Evolutionary conservation across 1,140 invertebrate genomes (phyloP), one percentile per base, ranked within the genome.

Genomic region (Scaptodrosophila lebanonensis): DNA sequence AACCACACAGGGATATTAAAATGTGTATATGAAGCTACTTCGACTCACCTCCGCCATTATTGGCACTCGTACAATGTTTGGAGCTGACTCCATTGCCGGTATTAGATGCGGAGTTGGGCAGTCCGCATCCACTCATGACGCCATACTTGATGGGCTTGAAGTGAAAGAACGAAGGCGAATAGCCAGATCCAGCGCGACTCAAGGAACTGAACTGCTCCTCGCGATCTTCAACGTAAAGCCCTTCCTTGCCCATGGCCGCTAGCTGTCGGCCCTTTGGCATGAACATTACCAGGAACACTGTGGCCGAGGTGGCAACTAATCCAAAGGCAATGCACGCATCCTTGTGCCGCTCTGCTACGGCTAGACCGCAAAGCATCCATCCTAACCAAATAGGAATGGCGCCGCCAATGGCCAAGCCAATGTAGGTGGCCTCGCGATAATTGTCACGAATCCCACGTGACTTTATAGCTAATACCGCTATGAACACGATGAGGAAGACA

Each of bases 281-380:
- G 87, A 98, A 98, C 95, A 98, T 97, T 7, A 96, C 91, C 36
- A 97, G 89, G 84, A 98, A 96, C 7, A 97, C 92, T 6, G 96
- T 90, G 1, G 93, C 90, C 17, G 95, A 92, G 3, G 94, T 96
- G 18, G 92, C 90, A 7, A 96, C 90, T 11, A 97, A 88, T 0
- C 96, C 96, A 72, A 95, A 96, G 0, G 94, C 95, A 0, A 97
- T 89, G 87, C 95, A 96, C 1, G 94, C 95, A 83, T 97, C 95
- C 39, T 93, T 91, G 71, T 94, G 93, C 39, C 91, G 88, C 62
- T 94, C 93, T 22, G 91, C 91, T 0, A 94, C 92, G 1, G 94
- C 90, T 72, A 96, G 85, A 40, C 93, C 92, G 60, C 93, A 92
- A 18, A 91, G 88, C 57, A 90, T 92, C 94, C 95, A 96, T 9